Percentiles rank a stretch among this genome's conserved stretches.
phyloP scores from a whole-genome alignment of 2,797 vertebrate genomes.

The Clarias pachynema region DNA sequence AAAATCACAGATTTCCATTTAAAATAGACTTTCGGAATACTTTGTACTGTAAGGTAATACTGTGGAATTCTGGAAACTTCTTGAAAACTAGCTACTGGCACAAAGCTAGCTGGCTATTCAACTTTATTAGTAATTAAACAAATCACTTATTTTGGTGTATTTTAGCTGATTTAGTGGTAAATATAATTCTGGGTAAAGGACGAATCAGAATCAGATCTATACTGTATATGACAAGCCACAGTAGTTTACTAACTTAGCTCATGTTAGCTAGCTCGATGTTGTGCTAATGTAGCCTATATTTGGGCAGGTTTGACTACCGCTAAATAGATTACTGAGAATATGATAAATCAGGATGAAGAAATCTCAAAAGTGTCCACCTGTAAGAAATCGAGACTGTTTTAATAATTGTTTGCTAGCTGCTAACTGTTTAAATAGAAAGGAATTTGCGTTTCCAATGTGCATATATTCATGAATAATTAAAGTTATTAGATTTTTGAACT shows the following conservation, averaged over 20 bases:
- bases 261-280: neutral
- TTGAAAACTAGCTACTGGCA: neutral
- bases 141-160: neutral
- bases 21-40: neutral
- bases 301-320: neutral
- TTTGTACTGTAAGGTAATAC: neutral
- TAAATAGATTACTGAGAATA: neutral
- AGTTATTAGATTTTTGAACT: neutral
- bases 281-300: neutral
- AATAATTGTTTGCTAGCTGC: neutral
- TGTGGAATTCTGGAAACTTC: neutral
- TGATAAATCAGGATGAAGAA: neutral
- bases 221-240: neutral
- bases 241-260: neutral
- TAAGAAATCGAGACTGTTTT: neutral
- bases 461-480: neutral
- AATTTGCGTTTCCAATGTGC: neutral
- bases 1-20: neutral
- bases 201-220: neutral
- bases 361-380: conserved; percentile 2
- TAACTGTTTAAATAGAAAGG: conserved; percentile 1
- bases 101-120: neutral
- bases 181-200: no score
- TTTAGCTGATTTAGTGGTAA: neutral
- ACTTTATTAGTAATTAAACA: neutral